Percentiles rank a stretch among this genome's conserved stretches.
These are phyloP conservation scores for Brenthis ino DNA, from an alignment of 2,888 invertebrate genomes.

Conservation along the genomic window DNA sequence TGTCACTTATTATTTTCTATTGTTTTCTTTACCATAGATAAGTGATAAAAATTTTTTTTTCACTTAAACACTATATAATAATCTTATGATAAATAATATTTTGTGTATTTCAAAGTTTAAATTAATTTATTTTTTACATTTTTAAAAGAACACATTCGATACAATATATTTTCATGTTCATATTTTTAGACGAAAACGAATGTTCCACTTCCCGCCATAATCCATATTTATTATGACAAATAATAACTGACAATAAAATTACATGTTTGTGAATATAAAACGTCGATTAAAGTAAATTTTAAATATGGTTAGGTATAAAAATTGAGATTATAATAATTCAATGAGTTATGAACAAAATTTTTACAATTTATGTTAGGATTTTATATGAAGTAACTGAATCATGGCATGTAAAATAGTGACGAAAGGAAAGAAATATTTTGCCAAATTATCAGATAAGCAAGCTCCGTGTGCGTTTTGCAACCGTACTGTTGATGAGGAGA, in stretches of 20 bases:
- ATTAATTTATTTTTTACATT: too few relatives aligned
- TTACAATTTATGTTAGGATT: not conserved
- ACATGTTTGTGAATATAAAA: not conserved
- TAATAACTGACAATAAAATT: not conserved
- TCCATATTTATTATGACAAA: not conserved
- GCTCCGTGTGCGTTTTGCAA: slow-evolving; percentile 81
- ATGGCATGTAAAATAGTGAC: slow-evolving; percentile 44
- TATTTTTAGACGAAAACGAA: not conserved
- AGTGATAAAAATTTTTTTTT: not conserved
- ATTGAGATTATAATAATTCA: too few relatives aligned
- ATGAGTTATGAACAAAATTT: not conserved
- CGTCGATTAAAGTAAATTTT: too few relatives aligned
- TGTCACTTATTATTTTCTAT: slow-evolving; percentile 9
- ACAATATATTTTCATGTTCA: too few relatives aligned
- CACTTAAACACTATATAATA: not conserved
- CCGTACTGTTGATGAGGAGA: slow-evolving; percentile 74
- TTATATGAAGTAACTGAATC: not conserved
- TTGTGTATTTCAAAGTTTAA: not conserved
- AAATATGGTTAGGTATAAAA: too few relatives aligned
- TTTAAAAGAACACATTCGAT: too few relatives aligned
- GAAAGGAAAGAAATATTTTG: slow-evolving; percentile 47
- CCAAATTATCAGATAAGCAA: slow-evolving; percentile 57
- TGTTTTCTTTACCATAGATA: slow-evolving; percentile 12
- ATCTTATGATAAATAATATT: not conserved
- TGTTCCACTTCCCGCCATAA: slow-evolving; percentile 7